Base-by-base conservation (phyloP, 2,113 vertebrate species). In the Nansenia antarctica region DNA sequence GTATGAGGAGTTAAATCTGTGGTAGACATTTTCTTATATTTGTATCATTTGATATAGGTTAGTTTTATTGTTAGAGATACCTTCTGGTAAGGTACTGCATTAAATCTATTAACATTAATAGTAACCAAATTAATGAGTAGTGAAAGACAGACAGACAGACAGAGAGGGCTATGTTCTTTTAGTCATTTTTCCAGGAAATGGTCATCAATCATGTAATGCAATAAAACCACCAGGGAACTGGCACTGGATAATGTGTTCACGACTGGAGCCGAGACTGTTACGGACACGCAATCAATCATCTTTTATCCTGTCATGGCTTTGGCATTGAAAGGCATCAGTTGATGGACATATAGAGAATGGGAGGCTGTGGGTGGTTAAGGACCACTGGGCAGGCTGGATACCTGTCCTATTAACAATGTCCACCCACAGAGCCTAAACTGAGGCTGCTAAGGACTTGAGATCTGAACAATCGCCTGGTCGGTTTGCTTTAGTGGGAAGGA, bases 61-160 rank as follows among this genome's bases (percentile, higher is more conserved):
- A 49, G 45, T 76, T 65, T 24, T 81, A 80, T 29, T 69, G 75
- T 53, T 73, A 11, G 62, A 63, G 63, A 64, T 30, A 70, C 85
- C 88, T 91, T 90, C 87, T 89, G 89, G 88, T 73, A 89, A 91
- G 89, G 89, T 75, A 49, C 65, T 30, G 24, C 79, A 55, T 27
- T 82, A 67, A 70, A 74, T 74, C 55, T 58, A 31, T 74, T 85
- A 53, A 73, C 67, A 71, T 42, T 9, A 70, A 45, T 32, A 67
- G 26, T 26, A 70, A 32, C 65, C 60, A 61, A 73, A 73, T 71
- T 58, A 24, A 30, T 67, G 72, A 69, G 77, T 65, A 65, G 64
- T 75, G 35, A 84, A 72, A 70, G 45, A 27, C n/a, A n/a, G n/a
- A n/a, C n/a, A 67, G 79, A 80, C 49, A 72, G 70, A 79, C 22